phyloP scores from a whole-genome alignment of 2,888 invertebrate genomes.

The Xestia sexstrigata region DNA sequence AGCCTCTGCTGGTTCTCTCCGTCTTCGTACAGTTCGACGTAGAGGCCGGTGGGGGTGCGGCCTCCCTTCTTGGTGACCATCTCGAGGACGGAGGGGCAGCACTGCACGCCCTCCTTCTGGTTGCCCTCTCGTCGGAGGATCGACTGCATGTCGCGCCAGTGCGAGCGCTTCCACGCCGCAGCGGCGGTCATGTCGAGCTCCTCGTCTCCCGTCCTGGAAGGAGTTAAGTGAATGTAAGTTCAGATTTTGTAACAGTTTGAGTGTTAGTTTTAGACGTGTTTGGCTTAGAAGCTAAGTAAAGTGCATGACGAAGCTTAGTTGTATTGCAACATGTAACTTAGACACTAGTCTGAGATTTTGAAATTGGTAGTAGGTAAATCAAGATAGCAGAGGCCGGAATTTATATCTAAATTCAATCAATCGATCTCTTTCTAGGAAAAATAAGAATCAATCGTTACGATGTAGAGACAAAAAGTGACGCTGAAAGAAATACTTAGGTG shows the following conservation, averaged over 20 bases:
- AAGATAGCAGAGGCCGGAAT: neutral
- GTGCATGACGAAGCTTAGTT: constrained; percentile 23
- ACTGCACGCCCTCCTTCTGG: constrained; percentile 90
- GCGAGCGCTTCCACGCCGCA: constrained; percentile 89
- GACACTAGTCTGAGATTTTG: constrained; percentile 6
- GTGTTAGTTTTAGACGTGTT: constrained; percentile 30
- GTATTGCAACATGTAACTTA: constrained; percentile 33
- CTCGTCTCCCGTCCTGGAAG: constrained; percentile 82
- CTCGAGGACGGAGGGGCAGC: constrained; percentile 95
- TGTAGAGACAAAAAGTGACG: neutral
- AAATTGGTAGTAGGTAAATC: constrained; percentile 21
- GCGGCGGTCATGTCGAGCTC: constrained; percentile 84
- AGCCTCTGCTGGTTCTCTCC: constrained; percentile 93
- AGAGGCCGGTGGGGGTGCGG: constrained; percentile 93
- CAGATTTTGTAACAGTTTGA: constrained; percentile 28
- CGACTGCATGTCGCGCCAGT: constrained; percentile 92
- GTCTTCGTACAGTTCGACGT: constrained; percentile 94
- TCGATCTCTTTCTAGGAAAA: neutral
- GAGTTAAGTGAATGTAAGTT: constrained; percentile 17
- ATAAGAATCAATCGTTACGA: neutral
- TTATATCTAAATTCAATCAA: too few relatives aligned
- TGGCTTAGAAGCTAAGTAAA: constrained; percentile 28
- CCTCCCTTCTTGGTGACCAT: constrained; percentile 95
- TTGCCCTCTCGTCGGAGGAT: constrained; percentile 90
- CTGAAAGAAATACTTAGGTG: neutral